Evolutionary conservation across 2,113 vertebrate species (phyloP).

Genomic region (Sclerurus mexicanus): DNA sequence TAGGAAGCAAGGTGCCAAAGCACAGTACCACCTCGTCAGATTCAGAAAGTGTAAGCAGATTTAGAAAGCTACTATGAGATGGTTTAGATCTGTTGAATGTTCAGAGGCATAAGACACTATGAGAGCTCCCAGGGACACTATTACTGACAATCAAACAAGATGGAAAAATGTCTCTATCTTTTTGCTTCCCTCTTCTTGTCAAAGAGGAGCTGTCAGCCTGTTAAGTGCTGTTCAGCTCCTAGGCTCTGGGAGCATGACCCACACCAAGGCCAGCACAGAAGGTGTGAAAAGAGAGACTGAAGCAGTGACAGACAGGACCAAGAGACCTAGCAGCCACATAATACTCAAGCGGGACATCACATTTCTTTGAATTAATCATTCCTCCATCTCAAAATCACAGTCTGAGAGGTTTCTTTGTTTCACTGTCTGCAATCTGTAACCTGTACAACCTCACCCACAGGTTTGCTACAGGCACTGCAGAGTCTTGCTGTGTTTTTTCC

Average conservation of each 20-base stretch:
- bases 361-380: neutral
- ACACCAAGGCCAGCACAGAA: neutral
- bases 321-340: neutral
- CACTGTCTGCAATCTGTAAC: neutral
- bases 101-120: neutral
- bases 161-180: neutral
- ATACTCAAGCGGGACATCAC: neutral
- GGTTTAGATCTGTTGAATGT: neutral
- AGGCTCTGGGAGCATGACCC: neutral
- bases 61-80: neutral
- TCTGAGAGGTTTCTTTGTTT: neutral
- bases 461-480: neutral
- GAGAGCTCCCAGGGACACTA: neutral
- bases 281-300: neutral
- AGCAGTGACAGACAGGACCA: rapidly evolving
- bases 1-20: neutral
- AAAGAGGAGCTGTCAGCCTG: neutral
- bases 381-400: neutral
- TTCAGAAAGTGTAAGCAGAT: neutral
- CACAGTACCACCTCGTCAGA: neutral
- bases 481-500: neutral
- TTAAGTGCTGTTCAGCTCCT: neutral
- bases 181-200: neutral
- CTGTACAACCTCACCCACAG: neutral
- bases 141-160: neutral